Evolutionary conservation across 2,113 vertebrate genomes (phyloP).

Genomic region (Tetrax tetrax): DNA sequence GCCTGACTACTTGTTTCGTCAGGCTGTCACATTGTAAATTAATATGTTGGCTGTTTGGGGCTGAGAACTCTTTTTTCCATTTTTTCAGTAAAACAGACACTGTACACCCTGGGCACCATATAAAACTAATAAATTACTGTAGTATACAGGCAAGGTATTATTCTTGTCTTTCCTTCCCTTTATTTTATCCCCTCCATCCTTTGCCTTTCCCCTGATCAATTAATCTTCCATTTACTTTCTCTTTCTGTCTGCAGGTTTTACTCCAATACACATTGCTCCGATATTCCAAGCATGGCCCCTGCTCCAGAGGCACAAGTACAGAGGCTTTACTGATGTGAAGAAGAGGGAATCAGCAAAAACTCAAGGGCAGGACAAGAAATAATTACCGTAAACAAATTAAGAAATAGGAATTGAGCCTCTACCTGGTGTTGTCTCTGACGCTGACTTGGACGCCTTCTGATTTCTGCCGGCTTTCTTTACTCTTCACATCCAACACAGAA

Average conservation of each 20-base stretch:
- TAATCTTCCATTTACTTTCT: constrained; percentile 54
- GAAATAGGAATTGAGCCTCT: constrained; percentile 19
- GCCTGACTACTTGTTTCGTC: constrained; percentile 1
- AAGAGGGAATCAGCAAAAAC: background rate
- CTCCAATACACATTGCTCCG: background rate
- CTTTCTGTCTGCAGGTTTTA: constrained; percentile 39
- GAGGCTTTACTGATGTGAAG: background rate
- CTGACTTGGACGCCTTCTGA: background rate
- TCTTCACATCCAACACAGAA: background rate
- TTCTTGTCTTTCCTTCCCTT: background rate
- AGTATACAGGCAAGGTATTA: constrained; percentile 3
- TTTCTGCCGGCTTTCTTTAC: background rate
- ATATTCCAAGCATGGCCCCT: constrained; percentile 12
- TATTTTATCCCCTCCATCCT: constrained; percentile 14
- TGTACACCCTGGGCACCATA: background rate
- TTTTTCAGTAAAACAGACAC: constrained; percentile 29
- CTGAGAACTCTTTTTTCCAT: constrained; percentile 9
- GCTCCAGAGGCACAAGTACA: background rate
- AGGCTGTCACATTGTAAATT: constrained; percentile 28
- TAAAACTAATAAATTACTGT: constrained; percentile 28
- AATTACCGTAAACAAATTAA: background rate
- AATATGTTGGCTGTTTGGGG: constrained; percentile 29
- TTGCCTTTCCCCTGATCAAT: constrained; percentile 33
- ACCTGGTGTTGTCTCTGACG: constrained; percentile 62
- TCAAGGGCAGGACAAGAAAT: background rate